Conservation (phyloP, 1,140 invertebrate genomes). For the Subanguina moxae region DNA sequence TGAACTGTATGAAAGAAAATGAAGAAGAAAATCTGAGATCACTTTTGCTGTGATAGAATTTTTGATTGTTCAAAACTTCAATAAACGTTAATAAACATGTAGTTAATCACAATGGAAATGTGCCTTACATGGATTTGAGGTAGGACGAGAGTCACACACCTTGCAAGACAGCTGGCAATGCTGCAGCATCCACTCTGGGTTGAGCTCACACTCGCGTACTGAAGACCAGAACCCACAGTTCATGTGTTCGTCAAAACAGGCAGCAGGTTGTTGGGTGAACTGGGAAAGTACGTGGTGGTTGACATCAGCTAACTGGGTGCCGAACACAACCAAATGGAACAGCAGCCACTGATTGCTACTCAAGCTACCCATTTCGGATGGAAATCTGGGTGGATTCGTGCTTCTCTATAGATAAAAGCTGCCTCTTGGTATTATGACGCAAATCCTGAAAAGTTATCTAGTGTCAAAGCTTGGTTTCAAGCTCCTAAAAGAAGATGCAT, state of each 20-base stretch:
- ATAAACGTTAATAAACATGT: neutral
- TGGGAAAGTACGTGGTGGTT: neutral
- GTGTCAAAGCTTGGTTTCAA: too few relatives aligned
- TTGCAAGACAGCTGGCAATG: conserved; percentile 35
- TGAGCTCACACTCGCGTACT: conserved; percentile 27
- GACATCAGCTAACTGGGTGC: neutral
- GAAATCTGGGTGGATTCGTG: neutral
- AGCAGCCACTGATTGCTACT: neutral
- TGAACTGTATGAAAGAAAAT: too few relatives aligned
- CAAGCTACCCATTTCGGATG: neutral
- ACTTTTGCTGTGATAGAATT: too few relatives aligned
- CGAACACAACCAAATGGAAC: neutral
- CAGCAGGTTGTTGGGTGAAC: neutral
- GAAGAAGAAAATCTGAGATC: neutral
- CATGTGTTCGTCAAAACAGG: conserved; percentile 16
- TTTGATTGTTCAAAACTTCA: too few relatives aligned
- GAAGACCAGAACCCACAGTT: conserved; percentile 31
- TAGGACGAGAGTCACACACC: conserved; percentile 9
- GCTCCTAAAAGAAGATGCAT: too few relatives aligned
- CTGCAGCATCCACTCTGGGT: conserved; percentile 31
- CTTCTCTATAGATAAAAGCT: too few relatives aligned
- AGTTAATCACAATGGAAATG: neutral
- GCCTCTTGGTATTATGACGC: too few relatives aligned
- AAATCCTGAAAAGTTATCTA: too few relatives aligned
- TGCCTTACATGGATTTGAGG: too few relatives aligned